phyloP scores from a whole-genome alignment of 2,888 invertebrate species.

The Nebria brevicollis region DNA sequence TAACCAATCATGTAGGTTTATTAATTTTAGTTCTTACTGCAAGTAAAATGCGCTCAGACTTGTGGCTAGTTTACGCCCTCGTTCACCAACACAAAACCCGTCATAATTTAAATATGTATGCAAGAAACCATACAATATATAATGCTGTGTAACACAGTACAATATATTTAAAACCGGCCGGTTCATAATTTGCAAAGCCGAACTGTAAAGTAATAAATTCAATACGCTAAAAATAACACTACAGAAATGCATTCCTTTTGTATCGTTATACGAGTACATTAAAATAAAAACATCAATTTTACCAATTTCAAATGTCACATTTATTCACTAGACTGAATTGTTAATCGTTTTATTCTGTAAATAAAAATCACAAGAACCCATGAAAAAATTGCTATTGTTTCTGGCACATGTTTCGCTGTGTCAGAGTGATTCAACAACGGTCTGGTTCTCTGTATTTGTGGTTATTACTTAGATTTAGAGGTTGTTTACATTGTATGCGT shows the following conservation, averaged over 20 bases:
- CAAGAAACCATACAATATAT: slow-evolving; percentile 18
- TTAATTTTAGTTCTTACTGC: not conserved
- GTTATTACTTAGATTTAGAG: slow-evolving; percentile 28
- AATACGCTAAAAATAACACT: slow-evolving; percentile 23
- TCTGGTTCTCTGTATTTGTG: not conserved
- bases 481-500: slow-evolving; percentile 24
- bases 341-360: not conserved
- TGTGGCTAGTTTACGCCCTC: slow-evolving; percentile 25
- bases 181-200: slow-evolving; percentile 28
- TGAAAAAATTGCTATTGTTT: slow-evolving; percentile 7
- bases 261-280: not conserved
- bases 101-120: slow-evolving; percentile 22
- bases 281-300: not conserved
- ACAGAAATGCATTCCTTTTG: not conserved
- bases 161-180: slow-evolving; percentile 26
- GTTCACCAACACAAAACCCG: slow-evolving; percentile 23
- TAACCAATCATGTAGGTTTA: not conserved
- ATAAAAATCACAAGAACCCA: not conserved
- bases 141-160: slow-evolving; percentile 17
- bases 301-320: not conserved
- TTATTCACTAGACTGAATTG: slow-evolving; percentile 14
- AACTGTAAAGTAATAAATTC: slow-evolving; percentile 7
- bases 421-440: not conserved
- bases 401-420: slow-evolving; percentile 1
- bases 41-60: slow-evolving; percentile 8